These are phyloP conservation scores for Chelonus insularis DNA, from an alignment of 1,140 invertebrate genomes.

Conservation along the genomic window DNA sequence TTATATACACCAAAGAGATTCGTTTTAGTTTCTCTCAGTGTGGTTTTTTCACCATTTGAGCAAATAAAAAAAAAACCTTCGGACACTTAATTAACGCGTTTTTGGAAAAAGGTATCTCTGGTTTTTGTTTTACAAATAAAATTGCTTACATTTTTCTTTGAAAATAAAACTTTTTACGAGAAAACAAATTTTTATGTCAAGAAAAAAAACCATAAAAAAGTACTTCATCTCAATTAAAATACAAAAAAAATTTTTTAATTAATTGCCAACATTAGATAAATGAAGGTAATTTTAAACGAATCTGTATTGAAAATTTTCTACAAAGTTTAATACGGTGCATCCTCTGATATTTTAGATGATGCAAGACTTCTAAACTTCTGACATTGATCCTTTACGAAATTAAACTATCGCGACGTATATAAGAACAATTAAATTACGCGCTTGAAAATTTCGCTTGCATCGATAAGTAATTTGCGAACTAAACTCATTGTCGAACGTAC, in stretches of 20 bases:
- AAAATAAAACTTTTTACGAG: too few relatives aligned
- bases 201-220: neutral
- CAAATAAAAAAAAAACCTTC: neutral
- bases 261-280: neutral
- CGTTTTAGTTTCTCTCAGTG: neutral
- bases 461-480: constrained; percentile 11
- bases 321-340: neutral
- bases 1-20: neutral
- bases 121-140: too few relatives aligned
- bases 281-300: neutral
- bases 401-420: constrained; percentile 4
- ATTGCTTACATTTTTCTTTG: too few relatives aligned
- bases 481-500: constrained; percentile 6
- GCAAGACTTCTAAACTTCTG: neutral
- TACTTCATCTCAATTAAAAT: neutral
- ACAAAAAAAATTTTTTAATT: neutral
- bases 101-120: neutral
- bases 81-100: neutral
- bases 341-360: neutral
- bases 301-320: too few relatives aligned
- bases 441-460: constrained; percentile 6
- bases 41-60: neutral
- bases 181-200: neutral
- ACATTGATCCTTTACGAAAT: neutral
- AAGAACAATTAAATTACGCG: constrained; percentile 8